Base-by-base conservation (phyloP, 2,113 vertebrate genomes). In the Apus apus region DNA sequence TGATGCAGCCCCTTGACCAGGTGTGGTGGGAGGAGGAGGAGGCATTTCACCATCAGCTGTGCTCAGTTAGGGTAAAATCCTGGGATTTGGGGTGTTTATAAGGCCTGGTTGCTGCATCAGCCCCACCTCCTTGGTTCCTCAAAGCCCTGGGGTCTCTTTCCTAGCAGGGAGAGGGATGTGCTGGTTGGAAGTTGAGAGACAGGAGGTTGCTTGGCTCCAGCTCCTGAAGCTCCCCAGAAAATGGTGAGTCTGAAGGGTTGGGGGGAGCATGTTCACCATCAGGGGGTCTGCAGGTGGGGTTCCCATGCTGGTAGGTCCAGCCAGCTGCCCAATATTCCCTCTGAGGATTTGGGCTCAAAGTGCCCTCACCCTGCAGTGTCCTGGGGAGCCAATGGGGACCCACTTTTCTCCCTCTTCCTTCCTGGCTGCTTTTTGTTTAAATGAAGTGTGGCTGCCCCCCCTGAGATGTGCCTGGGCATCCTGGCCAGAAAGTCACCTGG, bases 361-460 rank as follows among this genome's bases (percentile, higher is more conserved):
- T 1, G 2, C 6, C 62, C 48, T 64, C 0, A 0, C 27, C 11
- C 61, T 1, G 0, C 53, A 11, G 5, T 8, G 48, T 73, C 40
- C 64, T 19, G 40, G 29, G 32, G 19, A 27, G 14, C 22, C 5
- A 9, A 18, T 1, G 4, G 25, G 66, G 40, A 26, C 4, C 0
- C 48, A 27, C 15, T 13, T 58, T n/a, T 36, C n/a, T 15, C 13
- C 9, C 16, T 34, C 25, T 50, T 51, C 9, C 5, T 76, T 72
- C 26, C 34, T 57, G 30, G 32, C 8, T 64, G 14, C 5, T 60
- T 58, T 82, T 60, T 51, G 11, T 16, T 67, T 26, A 36, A 76
- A 40, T 15, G 8, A 57, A 8, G 53, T 9, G 8, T 0, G 1
- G 5, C 67, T 67, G 11, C 32, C 21, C 4, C 4, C 71, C 36